These are phyloP conservation scores for Melanogrammus aeglefinus DNA, from an alignment of 2,797 vertebrate species.

Conservation along the genomic window DNA sequence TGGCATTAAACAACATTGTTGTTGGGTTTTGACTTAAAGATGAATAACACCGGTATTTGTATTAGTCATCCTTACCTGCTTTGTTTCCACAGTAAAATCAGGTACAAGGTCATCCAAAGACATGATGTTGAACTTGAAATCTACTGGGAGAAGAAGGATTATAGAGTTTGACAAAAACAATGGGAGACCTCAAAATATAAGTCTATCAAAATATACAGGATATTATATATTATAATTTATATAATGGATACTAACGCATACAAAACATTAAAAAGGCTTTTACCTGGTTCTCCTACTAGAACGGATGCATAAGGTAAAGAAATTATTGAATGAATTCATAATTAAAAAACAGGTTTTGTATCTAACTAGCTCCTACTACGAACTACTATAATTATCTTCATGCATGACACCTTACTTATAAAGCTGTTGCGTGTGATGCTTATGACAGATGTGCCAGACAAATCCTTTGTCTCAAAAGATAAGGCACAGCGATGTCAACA, in stretches of 20 bases:
- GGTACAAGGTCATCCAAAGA: constrained; percentile 81
- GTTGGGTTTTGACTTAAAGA: not conserved
- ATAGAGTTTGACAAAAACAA: not conserved
- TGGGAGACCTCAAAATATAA: too few relatives aligned
- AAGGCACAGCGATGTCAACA: not conserved
- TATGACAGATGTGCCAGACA: not conserved
- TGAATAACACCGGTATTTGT: not conserved
- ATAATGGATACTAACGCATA: not conserved
- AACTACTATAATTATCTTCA: too few relatives aligned
- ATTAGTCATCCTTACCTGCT: constrained; percentile 46
- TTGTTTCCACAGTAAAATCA: constrained; percentile 29
- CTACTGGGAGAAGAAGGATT: constrained; percentile 55
- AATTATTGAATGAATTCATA: not conserved
- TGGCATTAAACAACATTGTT: not conserved
- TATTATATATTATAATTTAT: not conserved
- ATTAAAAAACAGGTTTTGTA: not conserved
- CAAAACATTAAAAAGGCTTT: not conserved
- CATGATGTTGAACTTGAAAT: constrained; percentile 81
- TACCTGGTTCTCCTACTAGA: not conserved
- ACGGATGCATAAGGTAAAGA: not conserved
- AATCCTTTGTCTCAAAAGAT: not conserved
- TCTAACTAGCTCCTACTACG: not conserved
- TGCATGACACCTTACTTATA: too few relatives aligned
- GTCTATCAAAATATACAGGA: not conserved
- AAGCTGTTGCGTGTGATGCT: not conserved